Evolutionary conservation across 2,888 invertebrate species (phyloP), one percentile per base, ranked within the genome.

Genomic region (Sminthurinus aureus): DNA sequence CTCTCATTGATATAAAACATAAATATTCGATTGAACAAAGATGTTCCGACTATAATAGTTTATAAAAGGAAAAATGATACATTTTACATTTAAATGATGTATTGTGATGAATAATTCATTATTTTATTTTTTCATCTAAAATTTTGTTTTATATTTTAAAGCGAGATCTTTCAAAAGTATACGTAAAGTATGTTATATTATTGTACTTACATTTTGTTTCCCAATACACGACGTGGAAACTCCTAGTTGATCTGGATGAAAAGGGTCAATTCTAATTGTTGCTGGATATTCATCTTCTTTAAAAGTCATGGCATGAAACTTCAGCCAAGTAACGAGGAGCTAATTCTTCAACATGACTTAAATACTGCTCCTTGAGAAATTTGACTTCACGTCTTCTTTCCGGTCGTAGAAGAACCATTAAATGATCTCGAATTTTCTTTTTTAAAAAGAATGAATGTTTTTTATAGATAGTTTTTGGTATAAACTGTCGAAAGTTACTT

Each of bases 321-420:
- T 96, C 96, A 13, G 93, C 92, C 73, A 96, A 91, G 90, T 96
- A 96, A 89, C 95, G 95, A 0, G 96, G 95, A 0, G 95, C 96
- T 91, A 96, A 92, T n/a, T 92, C 92, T 89, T 95, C 94, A 83
- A 96, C 92, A 89, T 95, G 94, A 89, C 94, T 93, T n/a, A 96
- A 91, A 90, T 96, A 96, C 87, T 94, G 92, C 88, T 94, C 94
- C 90, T 95, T 96, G 0, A 96, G 93, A 89, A 93, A 94, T 91
- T 92, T 92, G 24, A 93, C 92, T 90, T 94, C 93, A 87, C 93
- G 93, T 73, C 87, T 86, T 64, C 87, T 85, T 87, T 81, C 22
- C 83, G 85, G 3, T 82, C 85, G 76, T 52, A 92, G 91, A 69
- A 94, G 91, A 86, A 91, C 91, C 2, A 91, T 91, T 74, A 95